Evolutionary conservation across 2,797 vertebrate genomes (phyloP).

Genomic region (Okamejei kenojei): DNA sequence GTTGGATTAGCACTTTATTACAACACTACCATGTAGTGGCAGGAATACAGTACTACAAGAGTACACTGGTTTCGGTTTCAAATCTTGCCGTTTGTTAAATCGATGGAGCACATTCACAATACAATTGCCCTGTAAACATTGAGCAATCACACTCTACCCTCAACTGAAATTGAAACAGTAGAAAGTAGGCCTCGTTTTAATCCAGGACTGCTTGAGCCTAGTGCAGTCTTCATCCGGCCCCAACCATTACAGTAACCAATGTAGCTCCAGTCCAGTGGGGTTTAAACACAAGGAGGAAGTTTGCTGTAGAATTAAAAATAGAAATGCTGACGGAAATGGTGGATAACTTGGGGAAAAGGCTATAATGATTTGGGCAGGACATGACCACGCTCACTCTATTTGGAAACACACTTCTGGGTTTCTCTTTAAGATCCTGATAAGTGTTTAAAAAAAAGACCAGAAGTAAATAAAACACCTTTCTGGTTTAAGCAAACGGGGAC

Average conservation of each 20-base stretch:
- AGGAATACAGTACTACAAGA: conserved; percentile 35
- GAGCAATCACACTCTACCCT: neutral
- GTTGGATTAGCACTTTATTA: conserved; percentile 35
- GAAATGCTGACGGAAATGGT: neutral
- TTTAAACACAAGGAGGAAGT: neutral
- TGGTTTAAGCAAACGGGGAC: neutral
- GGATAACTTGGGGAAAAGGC: neutral
- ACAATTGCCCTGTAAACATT: conserved; percentile 23
- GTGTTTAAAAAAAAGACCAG: neutral
- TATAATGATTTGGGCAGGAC: neutral
- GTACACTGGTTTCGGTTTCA: conserved; percentile 22
- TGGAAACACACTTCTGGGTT: neutral
- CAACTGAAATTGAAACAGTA: neutral
- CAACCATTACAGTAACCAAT: neutral
- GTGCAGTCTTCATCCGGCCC: no score
- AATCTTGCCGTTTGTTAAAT: conserved; percentile 21
- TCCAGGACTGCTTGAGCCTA: neutral
- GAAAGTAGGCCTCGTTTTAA: neutral
- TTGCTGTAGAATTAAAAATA: neutral
- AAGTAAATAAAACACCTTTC: neutral
- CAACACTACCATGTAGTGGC: conserved; percentile 36
- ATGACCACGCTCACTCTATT: neutral
- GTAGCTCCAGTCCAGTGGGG: conserved; percentile 26
- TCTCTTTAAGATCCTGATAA: conserved; percentile 3
- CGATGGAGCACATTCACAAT: conserved; percentile 30